A percentile compares a stretch with the other conserved stretches of the same genome.
Evolutionary conservation across 2,797 vertebrate species (phyloP).

Genomic region (Esox masquinongy): DNA sequence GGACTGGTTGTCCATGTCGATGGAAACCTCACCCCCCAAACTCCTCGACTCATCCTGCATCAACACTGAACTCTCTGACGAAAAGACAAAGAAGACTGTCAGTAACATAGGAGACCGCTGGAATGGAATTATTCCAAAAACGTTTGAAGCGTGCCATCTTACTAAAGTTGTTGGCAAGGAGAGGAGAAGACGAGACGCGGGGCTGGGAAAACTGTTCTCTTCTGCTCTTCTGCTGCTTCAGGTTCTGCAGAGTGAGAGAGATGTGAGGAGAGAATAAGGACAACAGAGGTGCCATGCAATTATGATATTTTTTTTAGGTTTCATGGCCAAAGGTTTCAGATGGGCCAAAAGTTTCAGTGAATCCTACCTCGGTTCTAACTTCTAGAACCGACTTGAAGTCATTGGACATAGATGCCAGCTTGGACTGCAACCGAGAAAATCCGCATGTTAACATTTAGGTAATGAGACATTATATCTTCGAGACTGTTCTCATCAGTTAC

Average conservation of each 20-base stretch:
- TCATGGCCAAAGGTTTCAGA: not conserved
- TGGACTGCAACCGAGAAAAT: constrained; percentile 77
- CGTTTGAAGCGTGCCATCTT: constrained; percentile 51
- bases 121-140: no score
- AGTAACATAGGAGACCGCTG: not conserved
- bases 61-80: constrained; percentile 82
- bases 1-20: constrained; percentile 84
- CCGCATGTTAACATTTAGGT: no score
- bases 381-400: constrained; percentile 95
- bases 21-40: constrained; percentile 81
- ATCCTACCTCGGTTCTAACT: constrained; percentile 91
- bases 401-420: constrained; percentile 94
- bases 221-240: constrained; percentile 91
- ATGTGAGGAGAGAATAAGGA: not conserved
- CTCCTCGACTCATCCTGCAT: constrained; percentile 87
- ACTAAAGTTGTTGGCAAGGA: constrained; percentile 88
- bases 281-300: not conserved
- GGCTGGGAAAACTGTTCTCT: constrained; percentile 91
- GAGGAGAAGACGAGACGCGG: constrained; percentile 77
- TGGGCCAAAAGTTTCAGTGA: not conserved
- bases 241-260: constrained; percentile 73
- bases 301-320: not conserved
- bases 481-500: not conserved
- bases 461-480: no score
- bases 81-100: constrained; percentile 20